Conservation (phyloP, 2,113 vertebrate species). For the Bos javanicus region DNA sequence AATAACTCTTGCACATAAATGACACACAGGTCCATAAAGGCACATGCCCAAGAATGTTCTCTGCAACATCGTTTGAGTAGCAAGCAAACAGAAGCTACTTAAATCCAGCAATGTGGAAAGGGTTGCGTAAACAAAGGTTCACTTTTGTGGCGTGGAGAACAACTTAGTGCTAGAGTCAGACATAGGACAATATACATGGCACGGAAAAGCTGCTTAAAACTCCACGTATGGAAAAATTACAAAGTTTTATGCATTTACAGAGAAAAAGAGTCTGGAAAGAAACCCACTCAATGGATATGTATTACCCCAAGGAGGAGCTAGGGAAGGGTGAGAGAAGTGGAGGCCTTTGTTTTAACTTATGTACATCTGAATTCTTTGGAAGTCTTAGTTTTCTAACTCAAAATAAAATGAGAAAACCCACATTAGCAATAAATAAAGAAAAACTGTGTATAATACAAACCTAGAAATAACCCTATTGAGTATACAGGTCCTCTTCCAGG, state of each 20-base stretch:
- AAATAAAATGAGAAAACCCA: neutral
- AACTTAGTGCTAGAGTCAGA: neutral
- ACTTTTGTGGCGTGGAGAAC: neutral
- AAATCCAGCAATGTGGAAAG: neutral
- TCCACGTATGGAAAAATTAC: neutral
- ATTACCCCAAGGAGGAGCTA: neutral
- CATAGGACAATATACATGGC: neutral
- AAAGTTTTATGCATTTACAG: neutral
- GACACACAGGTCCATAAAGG: neutral
- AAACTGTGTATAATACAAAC: neutral
- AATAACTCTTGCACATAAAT: neutral
- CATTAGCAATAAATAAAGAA: neutral
- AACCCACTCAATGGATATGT: neutral
- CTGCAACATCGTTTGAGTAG: neutral
- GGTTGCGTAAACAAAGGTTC: neutral
- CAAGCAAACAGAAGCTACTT: neutral
- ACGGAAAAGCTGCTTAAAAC: neutral
- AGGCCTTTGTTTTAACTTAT: neutral
- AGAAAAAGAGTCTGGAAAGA: neutral
- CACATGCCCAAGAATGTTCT: neutral
- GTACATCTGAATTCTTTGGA: neutral
- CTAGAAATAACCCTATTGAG: neutral
- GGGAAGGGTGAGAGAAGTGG: neutral
- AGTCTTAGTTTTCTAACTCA: neutral
- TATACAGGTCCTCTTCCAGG: neutral